Conservation (phyloP, 1,140 invertebrate species). For the Nephila pilipes region DNA sequence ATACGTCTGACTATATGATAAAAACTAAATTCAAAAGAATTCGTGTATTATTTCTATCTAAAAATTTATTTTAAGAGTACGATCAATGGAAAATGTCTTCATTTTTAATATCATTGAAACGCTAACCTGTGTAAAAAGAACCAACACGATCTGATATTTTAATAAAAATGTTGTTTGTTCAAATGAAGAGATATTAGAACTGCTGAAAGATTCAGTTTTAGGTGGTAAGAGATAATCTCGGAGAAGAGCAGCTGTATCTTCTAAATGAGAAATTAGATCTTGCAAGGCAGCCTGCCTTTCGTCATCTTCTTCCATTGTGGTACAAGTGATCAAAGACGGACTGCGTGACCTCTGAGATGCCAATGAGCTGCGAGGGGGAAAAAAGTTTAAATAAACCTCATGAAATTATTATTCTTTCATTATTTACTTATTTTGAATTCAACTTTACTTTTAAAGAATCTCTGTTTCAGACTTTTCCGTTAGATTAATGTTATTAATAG, state of each 20-base stretch:
- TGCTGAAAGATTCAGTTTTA: not conserved
- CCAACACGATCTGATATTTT: conserved; percentile 56
- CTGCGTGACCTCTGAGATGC: conserved; percentile 26
- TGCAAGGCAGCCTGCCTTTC: conserved; percentile 40
- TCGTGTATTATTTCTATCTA: no score
- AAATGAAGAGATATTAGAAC: not conserved
- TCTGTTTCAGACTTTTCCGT: no score
- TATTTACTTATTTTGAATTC: not conserved
- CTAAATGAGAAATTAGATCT: conserved; percentile 64
- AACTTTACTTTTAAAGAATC: not conserved
- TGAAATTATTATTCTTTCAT: not conserved
- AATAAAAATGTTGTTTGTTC: conserved; percentile 60
- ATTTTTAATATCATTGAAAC: no score
- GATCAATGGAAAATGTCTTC: no score
- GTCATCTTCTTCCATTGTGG: conserved; percentile 57
- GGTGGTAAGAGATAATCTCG: conserved; percentile 43
- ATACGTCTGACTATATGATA: no score
- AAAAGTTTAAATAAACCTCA: not conserved
- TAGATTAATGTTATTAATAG: no score
- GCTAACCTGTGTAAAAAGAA: conserved; percentile 57
- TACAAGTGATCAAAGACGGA: conserved; percentile 26
- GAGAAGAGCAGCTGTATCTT: conserved; percentile 59
- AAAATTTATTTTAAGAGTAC: no score
- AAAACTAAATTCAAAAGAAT: no score
- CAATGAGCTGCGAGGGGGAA: conserved; percentile 6